Base-by-base conservation (phyloP, 2,113 vertebrate species). In the Scartelaos histophorus region DNA sequence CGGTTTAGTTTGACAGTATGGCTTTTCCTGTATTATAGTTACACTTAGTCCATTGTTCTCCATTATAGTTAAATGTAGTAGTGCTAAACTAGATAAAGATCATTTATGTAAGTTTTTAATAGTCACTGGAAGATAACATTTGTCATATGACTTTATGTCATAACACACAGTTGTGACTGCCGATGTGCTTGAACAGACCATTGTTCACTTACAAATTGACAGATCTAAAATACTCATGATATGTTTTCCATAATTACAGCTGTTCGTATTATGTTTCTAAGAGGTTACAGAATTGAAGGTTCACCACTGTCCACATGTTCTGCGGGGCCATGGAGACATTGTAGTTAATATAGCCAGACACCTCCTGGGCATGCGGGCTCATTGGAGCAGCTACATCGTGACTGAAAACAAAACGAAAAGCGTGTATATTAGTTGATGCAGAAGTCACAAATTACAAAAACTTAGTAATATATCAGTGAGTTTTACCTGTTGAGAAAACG, bases 261-360 rank as follows among this genome's bases (percentile, higher is more conserved):
- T 51, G 47, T 29, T 51, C 3, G 5, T 5, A 16, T 51, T 51
- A 57, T 24, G 21, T 57, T 57, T 11, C 0, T 21, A 57, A 24
- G 1, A 25, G 56, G 21, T 56, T 56, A 24, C 12, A 60, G 24
- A 29, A 29, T 16, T 34, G 13, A 61, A 34, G 16, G 16, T 17
- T 90, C 86, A 99, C 97, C 95, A 99, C 95, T 82, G 93, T 95
- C 98, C 98, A 99, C n/a, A 98, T 95, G 87, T 95, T 98, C 93
- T 99, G 98, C 1, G 94, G 89, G 0, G 94, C 92, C 98, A 99
- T 98, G 75, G 97, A 98, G 45, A 99, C 91, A 57, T 99, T 99
- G 79, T 98, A 98, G 91, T 99, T 95, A 0, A 99, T 85, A 70
- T 99, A 99, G 66, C 96, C 97, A 43, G 98, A 97, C 19, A 99